A percentile compares a stretch with the other conserved stretches of the same genome.
phyloP scores from a whole-genome alignment of 2,888 invertebrate species.

The Folsomia candida region DNA sequence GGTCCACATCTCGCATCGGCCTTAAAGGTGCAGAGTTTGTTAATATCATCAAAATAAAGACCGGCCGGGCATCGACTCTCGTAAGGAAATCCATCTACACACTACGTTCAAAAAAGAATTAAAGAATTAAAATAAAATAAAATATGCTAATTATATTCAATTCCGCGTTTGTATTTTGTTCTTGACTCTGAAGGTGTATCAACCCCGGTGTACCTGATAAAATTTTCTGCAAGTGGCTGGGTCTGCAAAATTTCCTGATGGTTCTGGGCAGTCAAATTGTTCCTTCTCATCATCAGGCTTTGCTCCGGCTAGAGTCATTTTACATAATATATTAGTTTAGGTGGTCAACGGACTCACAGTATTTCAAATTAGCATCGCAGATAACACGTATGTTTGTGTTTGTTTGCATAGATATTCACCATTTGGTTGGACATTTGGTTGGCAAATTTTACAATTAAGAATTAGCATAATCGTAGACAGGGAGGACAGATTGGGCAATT shows the following conservation, averaged over 20 bases:
- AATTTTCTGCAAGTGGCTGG: conserved; percentile 82
- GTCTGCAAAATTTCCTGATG: conserved; percentile 81
- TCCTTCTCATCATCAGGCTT: conserved; percentile 58
- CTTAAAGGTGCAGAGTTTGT: conserved; percentile 86
- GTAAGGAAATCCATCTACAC: conserved; percentile 85
- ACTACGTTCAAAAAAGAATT: conserved; percentile 63
- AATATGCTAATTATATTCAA: neutral
- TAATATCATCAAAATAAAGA: conserved; percentile 83
- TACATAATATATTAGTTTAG: neutral
- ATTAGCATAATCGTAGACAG: neutral
- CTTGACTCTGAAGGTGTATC: too few relatives aligned
- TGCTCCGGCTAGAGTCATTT: neutral
- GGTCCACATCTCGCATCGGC: conserved; percentile 87
- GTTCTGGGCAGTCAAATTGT: conserved; percentile 77
- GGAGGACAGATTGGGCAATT: neutral
- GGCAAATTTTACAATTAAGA: neutral
- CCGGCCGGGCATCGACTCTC: conserved; percentile 84
- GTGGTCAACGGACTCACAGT: neutral
- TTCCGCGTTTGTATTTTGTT: neutral
- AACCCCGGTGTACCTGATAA: conserved; percentile 88
- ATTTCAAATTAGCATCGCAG: neutral
- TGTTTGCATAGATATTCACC: too few relatives aligned
- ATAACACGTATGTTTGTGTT: neutral
- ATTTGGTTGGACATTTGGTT: neutral
- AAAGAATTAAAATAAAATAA: conserved; percentile 22